Evolutionary conservation across 2,888 invertebrate genomes (phyloP).

Genomic region (Brachyopa scutellaris): DNA sequence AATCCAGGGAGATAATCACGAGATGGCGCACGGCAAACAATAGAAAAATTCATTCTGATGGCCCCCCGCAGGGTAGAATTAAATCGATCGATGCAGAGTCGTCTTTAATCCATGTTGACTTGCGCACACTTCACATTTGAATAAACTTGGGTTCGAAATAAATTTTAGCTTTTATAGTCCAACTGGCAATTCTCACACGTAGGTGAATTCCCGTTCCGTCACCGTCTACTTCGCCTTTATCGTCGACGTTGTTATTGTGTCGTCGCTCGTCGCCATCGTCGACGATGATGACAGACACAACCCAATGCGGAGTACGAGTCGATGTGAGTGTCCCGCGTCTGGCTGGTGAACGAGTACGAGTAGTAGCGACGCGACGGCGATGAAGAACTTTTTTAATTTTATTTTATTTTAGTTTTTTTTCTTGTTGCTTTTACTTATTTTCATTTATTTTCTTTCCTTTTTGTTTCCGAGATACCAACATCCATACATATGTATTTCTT

Average conservation of each 20-base stretch:
- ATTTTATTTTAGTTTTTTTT: conserved; percentile 36
- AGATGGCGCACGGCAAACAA: not conserved
- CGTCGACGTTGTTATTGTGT: conserved; percentile 35
- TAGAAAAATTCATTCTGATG: not conserved
- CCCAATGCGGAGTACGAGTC: conserved; percentile 33
- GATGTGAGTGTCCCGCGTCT: conserved; percentile 56
- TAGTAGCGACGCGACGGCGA: conserved; percentile 39
- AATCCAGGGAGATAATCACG: conserved; percentile 26
- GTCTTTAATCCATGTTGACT: conserved; percentile 75
- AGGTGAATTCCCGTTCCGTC: conserved; percentile 68
- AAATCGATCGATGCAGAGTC: conserved; percentile 29
- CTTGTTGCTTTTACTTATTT: conserved; percentile 17
- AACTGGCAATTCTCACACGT: conserved; percentile 76
- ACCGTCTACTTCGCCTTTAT: conserved; percentile 55
- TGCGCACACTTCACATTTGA: conserved; percentile 82
- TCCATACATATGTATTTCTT: conserved; percentile 29
- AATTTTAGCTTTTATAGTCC: conserved; percentile 82
- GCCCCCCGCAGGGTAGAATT: not conserved
- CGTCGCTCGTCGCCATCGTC: conserved; percentile 44
- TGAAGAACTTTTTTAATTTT: conserved; percentile 61
- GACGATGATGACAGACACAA: conserved; percentile 35
- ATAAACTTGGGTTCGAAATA: conserved; percentile 81
- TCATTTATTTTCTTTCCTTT: not conserved
- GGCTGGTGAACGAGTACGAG: no score
- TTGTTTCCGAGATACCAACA: no score